phyloP scores from a whole-genome alignment of 2,113 vertebrate species.

The Cavia porcellus region DNA sequence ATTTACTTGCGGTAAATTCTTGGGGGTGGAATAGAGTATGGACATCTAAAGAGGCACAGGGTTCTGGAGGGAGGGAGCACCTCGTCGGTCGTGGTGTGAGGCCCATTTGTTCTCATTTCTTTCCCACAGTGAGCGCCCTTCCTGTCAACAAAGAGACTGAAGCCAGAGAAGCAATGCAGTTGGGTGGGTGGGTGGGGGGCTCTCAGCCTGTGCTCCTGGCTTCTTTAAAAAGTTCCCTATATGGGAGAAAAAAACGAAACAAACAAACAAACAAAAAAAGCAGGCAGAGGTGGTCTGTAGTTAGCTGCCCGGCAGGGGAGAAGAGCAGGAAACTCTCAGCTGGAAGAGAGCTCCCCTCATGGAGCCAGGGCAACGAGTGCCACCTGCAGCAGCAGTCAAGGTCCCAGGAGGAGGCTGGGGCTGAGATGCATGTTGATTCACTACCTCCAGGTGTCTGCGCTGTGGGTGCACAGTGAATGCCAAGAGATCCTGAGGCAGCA shows the following conservation, averaged over 20 bases:
- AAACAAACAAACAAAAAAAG: no score
- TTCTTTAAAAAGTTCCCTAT: neutral
- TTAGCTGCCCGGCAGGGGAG: neutral
- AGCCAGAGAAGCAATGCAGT: no score
- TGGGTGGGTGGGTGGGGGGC: no score
- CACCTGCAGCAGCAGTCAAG: neutral
- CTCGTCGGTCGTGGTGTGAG: fast-evolving
- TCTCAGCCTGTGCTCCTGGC: neutral
- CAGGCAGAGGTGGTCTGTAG: no score
- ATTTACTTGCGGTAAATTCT: neutral
- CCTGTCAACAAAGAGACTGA: no score
- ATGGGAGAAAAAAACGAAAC: neutral
- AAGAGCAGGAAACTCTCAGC: neutral
- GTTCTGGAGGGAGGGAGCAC: neutral
- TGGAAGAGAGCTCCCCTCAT: neutral
- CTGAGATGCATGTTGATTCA: neutral
- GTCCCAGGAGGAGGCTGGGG: neutral
- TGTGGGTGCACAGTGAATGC: neutral
- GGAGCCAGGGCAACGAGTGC: neutral
- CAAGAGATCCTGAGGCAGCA: neutral
- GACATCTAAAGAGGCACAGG: neutral
- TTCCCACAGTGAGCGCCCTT: neutral
- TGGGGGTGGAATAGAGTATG: neutral
- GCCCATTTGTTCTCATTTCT: neutral
- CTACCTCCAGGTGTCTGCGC: neutral